Percentiles rank a stretch among this genome's conserved stretches.
phyloP scores from a whole-genome alignment of 2,888 invertebrate species.

The Ormyrus thymus region DNA sequence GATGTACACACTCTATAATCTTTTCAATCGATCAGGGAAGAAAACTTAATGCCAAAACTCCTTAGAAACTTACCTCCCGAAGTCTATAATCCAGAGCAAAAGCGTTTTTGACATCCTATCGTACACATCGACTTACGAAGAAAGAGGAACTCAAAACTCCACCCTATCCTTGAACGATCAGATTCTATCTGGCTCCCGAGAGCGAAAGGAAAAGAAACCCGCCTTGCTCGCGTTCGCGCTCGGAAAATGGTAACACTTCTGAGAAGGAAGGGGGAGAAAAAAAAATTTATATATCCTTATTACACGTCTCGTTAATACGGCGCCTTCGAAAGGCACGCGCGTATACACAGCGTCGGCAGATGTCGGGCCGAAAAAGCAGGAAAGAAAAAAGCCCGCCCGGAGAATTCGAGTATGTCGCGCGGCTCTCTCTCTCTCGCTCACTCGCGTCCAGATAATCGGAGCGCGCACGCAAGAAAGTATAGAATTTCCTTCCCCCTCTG shows the following conservation, averaged over 20 bases:
- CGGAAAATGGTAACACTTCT: conserved; percentile 9
- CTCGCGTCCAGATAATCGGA: conserved; percentile 15
- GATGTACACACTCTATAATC: too few species aligned
- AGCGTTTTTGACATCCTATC: conserved; percentile 19
- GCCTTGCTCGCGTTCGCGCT: not conserved
- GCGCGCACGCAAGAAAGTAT: conserved; percentile 30
- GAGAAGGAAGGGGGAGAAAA: not conserved
- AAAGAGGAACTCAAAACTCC: conserved; percentile 17
- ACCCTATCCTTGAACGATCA: conserved; percentile 7
- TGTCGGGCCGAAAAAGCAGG: conserved; percentile 22
- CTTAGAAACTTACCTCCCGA: not conserved
- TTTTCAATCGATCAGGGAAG: not conserved
- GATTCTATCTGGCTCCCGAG: conserved; percentile 12
- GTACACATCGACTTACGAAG: not conserved
- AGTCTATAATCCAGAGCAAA: not conserved
- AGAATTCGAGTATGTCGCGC: conserved; percentile 30
- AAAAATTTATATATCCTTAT: conserved; percentile 12
- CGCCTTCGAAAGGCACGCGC: not conserved
- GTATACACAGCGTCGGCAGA: conserved; percentile 16
- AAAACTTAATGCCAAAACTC: not conserved
- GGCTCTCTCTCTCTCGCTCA: not conserved
- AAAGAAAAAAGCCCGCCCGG: not conserved
- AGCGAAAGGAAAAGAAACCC: conserved; percentile 5
- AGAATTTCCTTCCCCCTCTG: conserved; percentile 36
- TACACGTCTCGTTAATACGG: conserved; percentile 20